A percentile compares a stretch with the other conserved stretches of the same genome.
Evolutionary conservation across 2,888 invertebrate genomes (phyloP).

Genomic region (Acanthococcus lagerstroemiae): DNA sequence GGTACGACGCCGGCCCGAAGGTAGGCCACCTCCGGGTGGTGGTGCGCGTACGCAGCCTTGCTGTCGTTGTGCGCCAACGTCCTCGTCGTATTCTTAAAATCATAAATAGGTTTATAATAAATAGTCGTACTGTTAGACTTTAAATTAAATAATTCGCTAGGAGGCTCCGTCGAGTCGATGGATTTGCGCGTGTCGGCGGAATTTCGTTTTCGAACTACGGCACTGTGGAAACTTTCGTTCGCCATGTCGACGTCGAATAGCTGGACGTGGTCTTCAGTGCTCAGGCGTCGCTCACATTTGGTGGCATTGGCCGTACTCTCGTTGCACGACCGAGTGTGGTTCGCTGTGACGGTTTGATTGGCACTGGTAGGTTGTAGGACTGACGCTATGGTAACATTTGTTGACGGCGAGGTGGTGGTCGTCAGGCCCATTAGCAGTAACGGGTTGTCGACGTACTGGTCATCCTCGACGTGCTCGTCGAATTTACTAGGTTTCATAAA

Average conservation of each 20-base stretch:
- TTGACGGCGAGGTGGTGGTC: slow-evolving; percentile 18
- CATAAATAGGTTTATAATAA: slow-evolving; percentile 24
- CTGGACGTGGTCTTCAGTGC: slow-evolving; percentile 6
- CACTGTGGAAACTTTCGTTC: slow-evolving; percentile 22
- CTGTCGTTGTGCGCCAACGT: background rate
- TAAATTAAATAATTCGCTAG: slow-evolving; percentile 12
- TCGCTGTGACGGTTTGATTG: slow-evolving; percentile 16
- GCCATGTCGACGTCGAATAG: slow-evolving; percentile 13
- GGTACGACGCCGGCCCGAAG: background rate
- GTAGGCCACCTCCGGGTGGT: background rate
- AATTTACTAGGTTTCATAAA: slow-evolving; percentile 38
- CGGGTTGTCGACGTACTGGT: slow-evolving; percentile 37
- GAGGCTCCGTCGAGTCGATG: slow-evolving; percentile 14
- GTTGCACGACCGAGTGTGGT: slow-evolving; percentile 1
- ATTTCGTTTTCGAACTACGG: slow-evolving; percentile 22
- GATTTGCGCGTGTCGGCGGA: slow-evolving; percentile 1
- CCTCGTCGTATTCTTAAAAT: slow-evolving; percentile 14
- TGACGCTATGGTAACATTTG: slow-evolving; percentile 23
- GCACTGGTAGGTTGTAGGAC: slow-evolving; percentile 11
- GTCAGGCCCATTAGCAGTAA: slow-evolving; percentile 10
- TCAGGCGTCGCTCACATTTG: background rate
- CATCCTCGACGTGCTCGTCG: slow-evolving; percentile 39
- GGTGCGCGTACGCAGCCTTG: background rate
- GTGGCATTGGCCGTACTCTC: slow-evolving; percentile 4
- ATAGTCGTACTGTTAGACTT: slow-evolving; percentile 1